Percentiles rank a stretch among this genome's conserved stretches.
phyloP scores from a whole-genome alignment of 2,888 invertebrate species.

The Macrophya alboannulata region DNA sequence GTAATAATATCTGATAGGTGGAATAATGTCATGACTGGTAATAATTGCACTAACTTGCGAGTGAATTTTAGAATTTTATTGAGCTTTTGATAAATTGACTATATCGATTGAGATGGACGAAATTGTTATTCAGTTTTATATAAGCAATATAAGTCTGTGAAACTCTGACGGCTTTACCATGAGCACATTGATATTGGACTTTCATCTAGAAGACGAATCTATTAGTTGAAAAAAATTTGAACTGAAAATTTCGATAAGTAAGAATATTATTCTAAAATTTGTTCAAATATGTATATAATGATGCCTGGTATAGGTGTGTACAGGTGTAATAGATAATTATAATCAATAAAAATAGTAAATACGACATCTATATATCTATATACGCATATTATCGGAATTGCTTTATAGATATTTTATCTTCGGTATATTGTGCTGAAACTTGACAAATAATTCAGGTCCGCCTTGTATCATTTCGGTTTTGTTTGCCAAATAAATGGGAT shows the following conservation, averaged over 20 bases:
- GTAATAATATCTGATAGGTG: not conserved
- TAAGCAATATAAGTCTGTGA: not conserved
- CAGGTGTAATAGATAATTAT: not conserved
- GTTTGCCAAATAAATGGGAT: not conserved
- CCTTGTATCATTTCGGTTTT: not conserved
- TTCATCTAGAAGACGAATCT: not conserved
- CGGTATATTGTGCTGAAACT: slow-evolving; percentile 22
- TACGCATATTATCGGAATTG: not conserved
- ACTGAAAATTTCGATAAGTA: not conserved
- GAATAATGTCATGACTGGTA: not conserved
- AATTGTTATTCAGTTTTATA: slow-evolving; percentile 14
- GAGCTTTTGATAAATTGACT: slow-evolving; percentile 21
- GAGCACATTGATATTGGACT: slow-evolving; percentile 4
- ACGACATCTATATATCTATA: slow-evolving; percentile 10
- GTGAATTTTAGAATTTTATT: slow-evolving; percentile 7
- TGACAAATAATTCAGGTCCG: not conserved
- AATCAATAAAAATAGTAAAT: slow-evolving; percentile 35
- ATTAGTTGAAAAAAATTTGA: not conserved
- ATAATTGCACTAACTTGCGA: not conserved
- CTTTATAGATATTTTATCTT: not conserved
- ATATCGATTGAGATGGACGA: slow-evolving; percentile 31
- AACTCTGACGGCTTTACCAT: not conserved
- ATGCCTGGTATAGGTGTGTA: not conserved
- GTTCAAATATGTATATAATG: not conserved
- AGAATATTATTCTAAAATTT: not conserved